Evolutionary conservation across 37 sponge, comb jelly and placozoan species (phyloP), one percentile per base, ranked within the genome.

Genomic region (Beroe forskalii): DNA sequence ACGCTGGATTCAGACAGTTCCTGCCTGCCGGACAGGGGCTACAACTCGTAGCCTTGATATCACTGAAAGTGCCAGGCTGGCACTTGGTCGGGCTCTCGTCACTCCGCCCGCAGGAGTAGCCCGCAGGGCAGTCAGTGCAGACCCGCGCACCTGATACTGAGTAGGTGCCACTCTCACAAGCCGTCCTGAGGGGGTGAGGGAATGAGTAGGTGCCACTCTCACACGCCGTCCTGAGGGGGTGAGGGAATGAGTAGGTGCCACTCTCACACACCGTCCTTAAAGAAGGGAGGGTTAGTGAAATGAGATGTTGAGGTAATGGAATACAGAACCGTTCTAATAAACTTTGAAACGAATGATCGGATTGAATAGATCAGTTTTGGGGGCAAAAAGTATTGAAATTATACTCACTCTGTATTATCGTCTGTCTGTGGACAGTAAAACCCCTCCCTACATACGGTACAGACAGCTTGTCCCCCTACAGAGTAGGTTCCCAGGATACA

Each of bases 101-200:
- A 3, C 40, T n/a, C 14, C 6, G 1, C 31, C 40, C 42, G 60
- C 91, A 91, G 9, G 17, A 41, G 55, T 6, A 32, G 14, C 92
- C 92, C 32, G 64, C 89, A 8, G 92, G 92, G 40, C 92, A 91
- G 44, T 40, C 43, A 8, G 67, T 63, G 61, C 90, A 89, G 55
- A 32, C 38, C 24, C n/a, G 20, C 19, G 90, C 32, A 28, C 90
- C 90, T 28, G 90, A 8, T 14, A 33, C 6, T 8, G 90, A 89
- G 35, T 60, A 89, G 1, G 61, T 48, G 35, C 90, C 90, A 8
- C 20, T 24, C 32, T 25, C 61, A 48, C 90, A 89, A 17, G 31
- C 14, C 22, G 40, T 38, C 40, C 76, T 72, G 67, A 23, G 43
- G 43, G 86, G 22, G 41, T n/a, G n/a, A 12, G 90, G 22, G 36